phyloP scores from a whole-genome alignment of 2,797 vertebrate genomes.

The Cetoscarus ocellatus region DNA sequence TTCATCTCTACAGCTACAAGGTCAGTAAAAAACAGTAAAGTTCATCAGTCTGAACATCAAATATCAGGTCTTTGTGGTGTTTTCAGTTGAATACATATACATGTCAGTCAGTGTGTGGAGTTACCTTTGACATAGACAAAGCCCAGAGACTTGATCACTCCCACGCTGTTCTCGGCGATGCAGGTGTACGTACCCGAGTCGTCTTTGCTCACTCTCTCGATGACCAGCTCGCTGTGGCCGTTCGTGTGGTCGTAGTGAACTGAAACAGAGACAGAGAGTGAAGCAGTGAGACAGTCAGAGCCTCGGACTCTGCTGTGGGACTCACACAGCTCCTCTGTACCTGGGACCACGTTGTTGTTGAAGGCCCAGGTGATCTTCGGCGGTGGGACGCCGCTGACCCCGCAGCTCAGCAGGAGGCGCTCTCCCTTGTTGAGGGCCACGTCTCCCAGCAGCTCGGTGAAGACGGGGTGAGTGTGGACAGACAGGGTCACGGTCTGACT shows the following conservation, averaged over 20 bases:
- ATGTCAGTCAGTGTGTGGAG: background rate
- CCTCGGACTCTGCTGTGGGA: background rate
- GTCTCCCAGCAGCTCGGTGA: conserved; percentile 91
- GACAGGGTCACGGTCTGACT: conserved; percentile 81
- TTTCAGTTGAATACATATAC: background rate
- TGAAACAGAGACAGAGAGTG: conserved; percentile 58
- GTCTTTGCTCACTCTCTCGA: conserved; percentile 91
- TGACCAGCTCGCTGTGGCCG: conserved; percentile 91
- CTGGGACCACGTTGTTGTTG: conserved; percentile 94
- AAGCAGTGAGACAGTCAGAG: background rate
- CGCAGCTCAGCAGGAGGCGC: conserved; percentile 88
- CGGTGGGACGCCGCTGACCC: conserved; percentile 87
- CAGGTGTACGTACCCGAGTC: conserved; percentile 95
- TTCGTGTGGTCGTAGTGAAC: conserved; percentile 87
- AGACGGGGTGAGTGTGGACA: conserved; percentile 90
- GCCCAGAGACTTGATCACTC: conserved; percentile 91
- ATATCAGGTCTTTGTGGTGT: no score
- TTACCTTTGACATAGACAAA: conserved; percentile 96
- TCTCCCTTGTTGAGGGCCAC: conserved; percentile 93
- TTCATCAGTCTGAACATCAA: no score
- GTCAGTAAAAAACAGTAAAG: no score
- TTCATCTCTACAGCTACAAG: no score
- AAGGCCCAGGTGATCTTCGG: conserved; percentile 95
- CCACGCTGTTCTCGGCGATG: conserved; percentile 91
- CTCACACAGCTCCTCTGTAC: background rate